A percentile compares a stretch with the other conserved stretches of the same genome.
These are phyloP conservation scores for Scolopax rusticola DNA, from an alignment of 2,797 vertebrate species.

Conservation along the genomic window DNA sequence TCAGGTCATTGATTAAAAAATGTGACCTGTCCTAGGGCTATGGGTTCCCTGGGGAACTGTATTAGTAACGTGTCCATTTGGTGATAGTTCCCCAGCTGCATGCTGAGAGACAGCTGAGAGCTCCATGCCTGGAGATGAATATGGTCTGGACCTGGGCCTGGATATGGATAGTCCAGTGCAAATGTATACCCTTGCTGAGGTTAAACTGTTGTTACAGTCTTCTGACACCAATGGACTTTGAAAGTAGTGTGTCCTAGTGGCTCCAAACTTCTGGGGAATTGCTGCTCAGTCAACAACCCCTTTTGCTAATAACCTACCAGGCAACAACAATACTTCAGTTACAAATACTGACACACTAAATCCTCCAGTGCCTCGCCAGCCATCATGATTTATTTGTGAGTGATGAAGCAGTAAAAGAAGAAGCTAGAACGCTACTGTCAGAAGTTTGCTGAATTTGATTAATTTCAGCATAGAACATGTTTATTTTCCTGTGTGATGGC, in stretches of 20 bases:
- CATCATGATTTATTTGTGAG: conserved; percentile 44
- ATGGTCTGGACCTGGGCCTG: not conserved
- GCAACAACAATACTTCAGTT: conserved; percentile 6
- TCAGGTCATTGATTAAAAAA: conserved; percentile 26
- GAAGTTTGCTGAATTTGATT: not conserved
- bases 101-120: not conserved
- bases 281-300: not conserved
- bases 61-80: not conserved
- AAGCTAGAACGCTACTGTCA: not conserved
- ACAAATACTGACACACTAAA: conserved; percentile 18
- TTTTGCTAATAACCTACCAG: conserved; percentile 17
- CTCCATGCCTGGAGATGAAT: rapidly evolving
- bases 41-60: not conserved
- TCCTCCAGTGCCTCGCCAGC: not conserved
- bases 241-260: not conserved
- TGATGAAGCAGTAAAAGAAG: conserved; percentile 58
- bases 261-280: not conserved
- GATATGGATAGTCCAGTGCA: not conserved
- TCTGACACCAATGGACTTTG: not conserved
- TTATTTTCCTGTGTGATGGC: conserved; percentile 3
- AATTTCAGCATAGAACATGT: not conserved
- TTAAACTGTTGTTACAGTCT: not conserved
- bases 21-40: not conserved
- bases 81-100: not conserved
- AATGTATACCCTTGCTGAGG: not conserved